Conservation (phyloP, 1,140 invertebrate genomes). For the Heterodera carotae region DNA sequence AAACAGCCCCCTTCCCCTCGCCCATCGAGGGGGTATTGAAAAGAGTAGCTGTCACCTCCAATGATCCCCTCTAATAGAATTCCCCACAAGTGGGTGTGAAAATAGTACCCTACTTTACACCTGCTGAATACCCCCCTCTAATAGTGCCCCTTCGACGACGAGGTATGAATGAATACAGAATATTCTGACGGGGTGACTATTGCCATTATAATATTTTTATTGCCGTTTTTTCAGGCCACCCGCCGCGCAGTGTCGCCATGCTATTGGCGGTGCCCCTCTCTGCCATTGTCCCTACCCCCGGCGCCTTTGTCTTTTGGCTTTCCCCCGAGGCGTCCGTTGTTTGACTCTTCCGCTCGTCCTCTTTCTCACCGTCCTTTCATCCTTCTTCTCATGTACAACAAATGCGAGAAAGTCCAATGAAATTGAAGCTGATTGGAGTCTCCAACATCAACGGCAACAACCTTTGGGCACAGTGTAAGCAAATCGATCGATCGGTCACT, state of each 20-base stretch:
- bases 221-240: conserved; percentile 2
- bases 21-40: no score
- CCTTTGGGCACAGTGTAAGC: neutral
- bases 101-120: no score
- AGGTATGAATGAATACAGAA: no score
- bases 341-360: neutral
- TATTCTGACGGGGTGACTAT: no score
- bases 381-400: neutral
- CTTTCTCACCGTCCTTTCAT: neutral
- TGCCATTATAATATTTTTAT: no score
- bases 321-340: neutral
- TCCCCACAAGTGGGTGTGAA: no score
- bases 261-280: neutral
- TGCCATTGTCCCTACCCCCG: neutral
- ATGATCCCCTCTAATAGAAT: no score
- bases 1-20: no score
- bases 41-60: no score
- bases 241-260: neutral
- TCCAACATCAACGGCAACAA: neutral
- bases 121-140: no score
- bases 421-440: conserved; percentile 25
- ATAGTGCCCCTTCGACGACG: no score
- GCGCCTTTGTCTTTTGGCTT: neutral
- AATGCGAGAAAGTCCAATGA: conserved; percentile 20
- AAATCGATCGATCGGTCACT: neutral